Conservation (phyloP, 1,140 invertebrate species). For the Delia radicum region DNA sequence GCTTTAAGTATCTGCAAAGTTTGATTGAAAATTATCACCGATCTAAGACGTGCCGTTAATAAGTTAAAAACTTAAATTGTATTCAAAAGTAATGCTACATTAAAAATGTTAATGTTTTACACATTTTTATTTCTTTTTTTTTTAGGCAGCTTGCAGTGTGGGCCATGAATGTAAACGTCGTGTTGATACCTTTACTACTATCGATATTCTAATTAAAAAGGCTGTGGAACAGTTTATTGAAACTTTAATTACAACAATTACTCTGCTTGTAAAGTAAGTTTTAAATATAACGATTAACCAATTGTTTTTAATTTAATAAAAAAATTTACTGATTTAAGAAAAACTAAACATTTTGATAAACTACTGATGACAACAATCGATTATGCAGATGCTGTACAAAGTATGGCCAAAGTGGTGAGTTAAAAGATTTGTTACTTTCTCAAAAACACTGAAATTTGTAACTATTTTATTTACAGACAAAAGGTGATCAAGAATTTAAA, state of each 20-base stretch:
- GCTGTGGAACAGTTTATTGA: constrained; percentile 67
- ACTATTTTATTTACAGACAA: constrained; percentile 33
- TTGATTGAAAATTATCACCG: no score
- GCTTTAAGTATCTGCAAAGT: no score
- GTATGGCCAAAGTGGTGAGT: constrained; percentile 39
- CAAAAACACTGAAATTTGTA: not conserved
- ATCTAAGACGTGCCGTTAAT: no score
- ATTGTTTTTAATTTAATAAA: not conserved
- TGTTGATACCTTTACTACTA: constrained; percentile 66
- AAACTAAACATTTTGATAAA: constrained; percentile 52
- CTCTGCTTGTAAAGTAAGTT: constrained; percentile 43
- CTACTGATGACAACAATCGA: constrained; percentile 45
- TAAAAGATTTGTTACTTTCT: not conserved
- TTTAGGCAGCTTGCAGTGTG: constrained; percentile 73
- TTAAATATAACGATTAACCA: not conserved
- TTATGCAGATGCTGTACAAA: constrained; percentile 47
- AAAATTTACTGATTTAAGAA: constrained; percentile 32
- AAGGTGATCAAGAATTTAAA: constrained; percentile 44
- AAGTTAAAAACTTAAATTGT: not conserved
- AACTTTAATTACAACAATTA: constrained; percentile 60
- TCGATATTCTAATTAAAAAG: constrained; percentile 67
- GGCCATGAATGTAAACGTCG: constrained; percentile 80
- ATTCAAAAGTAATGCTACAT: not conserved
- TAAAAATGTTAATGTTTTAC: not conserved
- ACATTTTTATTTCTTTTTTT: not conserved